These are phyloP conservation scores for Cephus pygmeus DNA, from an alignment of 2,888 invertebrate genomes.

Conservation along the genomic window DNA sequence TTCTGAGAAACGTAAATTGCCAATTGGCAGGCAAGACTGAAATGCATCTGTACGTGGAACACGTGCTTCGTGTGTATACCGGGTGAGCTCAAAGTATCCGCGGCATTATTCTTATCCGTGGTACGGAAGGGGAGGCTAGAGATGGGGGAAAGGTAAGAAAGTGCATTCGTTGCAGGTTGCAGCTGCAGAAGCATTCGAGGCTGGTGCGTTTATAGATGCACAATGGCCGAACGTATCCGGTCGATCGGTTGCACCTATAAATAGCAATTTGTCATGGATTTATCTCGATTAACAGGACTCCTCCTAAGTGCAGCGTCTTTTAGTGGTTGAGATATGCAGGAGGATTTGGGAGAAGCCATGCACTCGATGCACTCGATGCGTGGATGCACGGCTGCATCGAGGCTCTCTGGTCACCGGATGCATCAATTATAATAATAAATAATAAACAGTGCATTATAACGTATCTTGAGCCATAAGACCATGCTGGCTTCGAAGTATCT, in stretches of 20 bases:
- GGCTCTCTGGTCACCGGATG: too few relatives aligned
- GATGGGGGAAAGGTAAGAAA: background rate
- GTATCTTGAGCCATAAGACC: too few relatives aligned
- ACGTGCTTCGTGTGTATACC: too few relatives aligned
- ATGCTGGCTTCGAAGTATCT: too few relatives aligned
- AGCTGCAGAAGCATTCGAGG: constrained; percentile 39
- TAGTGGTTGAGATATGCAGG: too few relatives aligned
- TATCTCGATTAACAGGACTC: constrained; percentile 44
- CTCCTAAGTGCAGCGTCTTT: too few relatives aligned
- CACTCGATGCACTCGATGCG: too few relatives aligned
- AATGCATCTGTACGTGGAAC: background rate
- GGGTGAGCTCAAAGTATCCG: too few relatives aligned
- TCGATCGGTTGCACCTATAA: constrained; percentile 43
- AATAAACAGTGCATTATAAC: background rate
- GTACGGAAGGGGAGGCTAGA: too few relatives aligned
- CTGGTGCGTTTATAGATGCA: constrained; percentile 45
- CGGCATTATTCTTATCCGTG: too few relatives aligned
- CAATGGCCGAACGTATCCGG: constrained; percentile 43
- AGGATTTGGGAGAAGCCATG: too few relatives aligned
- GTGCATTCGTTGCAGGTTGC: constrained; percentile 18
- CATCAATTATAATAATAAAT: background rate
- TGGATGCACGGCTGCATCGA: too few relatives aligned
- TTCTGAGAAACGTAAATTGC: constrained; percentile 9
- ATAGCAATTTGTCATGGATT: constrained; percentile 39
- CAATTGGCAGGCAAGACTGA: constrained; percentile 10